phyloP scores from a whole-genome alignment of 2,797 vertebrate genomes.

The Leucoraja ocellata region DNA sequence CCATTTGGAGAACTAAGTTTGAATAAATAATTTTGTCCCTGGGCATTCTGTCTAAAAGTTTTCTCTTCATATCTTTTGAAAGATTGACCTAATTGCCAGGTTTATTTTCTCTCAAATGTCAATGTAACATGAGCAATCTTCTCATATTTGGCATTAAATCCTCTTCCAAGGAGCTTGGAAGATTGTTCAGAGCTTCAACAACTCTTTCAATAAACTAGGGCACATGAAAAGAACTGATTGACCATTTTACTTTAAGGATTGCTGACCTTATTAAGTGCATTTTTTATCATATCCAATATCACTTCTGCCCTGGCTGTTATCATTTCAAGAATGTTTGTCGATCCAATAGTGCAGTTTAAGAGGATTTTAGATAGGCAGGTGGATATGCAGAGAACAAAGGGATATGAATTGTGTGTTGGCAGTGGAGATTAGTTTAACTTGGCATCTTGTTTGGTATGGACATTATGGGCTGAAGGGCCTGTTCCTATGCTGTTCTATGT shows the following conservation, averaged over 20 bases:
- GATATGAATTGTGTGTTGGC: too few relatives aligned
- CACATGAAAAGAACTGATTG: not conserved
- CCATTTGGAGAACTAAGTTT: not conserved
- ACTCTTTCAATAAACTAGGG: not conserved
- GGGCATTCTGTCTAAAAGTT: not conserved
- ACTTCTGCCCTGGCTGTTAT: not conserved
- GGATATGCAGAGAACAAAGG: too few relatives aligned
- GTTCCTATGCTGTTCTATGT: too few relatives aligned
- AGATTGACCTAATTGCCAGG: not conserved
- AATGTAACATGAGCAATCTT: not conserved
- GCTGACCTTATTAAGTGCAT: not conserved
- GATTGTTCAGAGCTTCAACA: not conserved
- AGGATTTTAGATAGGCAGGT: too few relatives aligned
- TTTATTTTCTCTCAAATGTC: not conserved
- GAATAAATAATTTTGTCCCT: not conserved
- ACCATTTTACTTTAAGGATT: not conserved
- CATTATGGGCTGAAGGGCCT: too few relatives aligned
- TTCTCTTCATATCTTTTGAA: not conserved
- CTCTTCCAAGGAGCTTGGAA: not conserved
- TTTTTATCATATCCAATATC: not conserved
- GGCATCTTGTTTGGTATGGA: too few relatives aligned
- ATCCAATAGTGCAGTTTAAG: too few relatives aligned
- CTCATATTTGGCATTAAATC: not conserved
- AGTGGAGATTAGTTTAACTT: too few relatives aligned
- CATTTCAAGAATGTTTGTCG: not conserved